A percentile compares a stretch with the other conserved stretches of the same genome.
Evolutionary conservation across 2,888 invertebrate species (phyloP).

Genomic region (Apomyelois bistriatella): DNA sequence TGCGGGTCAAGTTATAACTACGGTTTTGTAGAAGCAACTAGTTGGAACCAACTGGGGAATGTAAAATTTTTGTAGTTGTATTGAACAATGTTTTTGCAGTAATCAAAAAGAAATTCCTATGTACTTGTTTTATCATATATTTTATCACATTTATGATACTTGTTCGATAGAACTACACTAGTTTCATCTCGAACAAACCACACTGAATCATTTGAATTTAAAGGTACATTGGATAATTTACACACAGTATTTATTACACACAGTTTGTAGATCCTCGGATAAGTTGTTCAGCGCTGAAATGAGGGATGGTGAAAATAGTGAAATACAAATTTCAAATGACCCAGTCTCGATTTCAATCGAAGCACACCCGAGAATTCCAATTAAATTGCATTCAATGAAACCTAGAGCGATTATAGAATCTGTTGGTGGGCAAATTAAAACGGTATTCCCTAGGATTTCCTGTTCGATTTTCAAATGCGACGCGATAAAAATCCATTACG

Average conservation of each 20-base stretch:
- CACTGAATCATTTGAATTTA: too few relatives aligned
- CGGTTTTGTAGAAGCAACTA: conserved; percentile 16
- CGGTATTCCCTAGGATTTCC: conserved; percentile 62
- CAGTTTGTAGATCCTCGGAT: background rate
- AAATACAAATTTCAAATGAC: conserved; percentile 31
- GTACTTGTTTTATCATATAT: too few relatives aligned
- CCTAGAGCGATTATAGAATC: conserved; percentile 71
- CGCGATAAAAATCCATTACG: conserved; percentile 73
- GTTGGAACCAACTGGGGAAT: conserved; percentile 15
- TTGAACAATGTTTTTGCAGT: too few relatives aligned
- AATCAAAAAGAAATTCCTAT: too few relatives aligned
- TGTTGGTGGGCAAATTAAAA: conserved; percentile 72
- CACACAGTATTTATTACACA: background rate
- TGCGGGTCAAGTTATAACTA: conserved; percentile 26
- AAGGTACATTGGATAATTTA: too few relatives aligned
- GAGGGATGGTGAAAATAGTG: conserved; percentile 3
- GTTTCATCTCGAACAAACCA: too few relatives aligned
- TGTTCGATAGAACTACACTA: too few relatives aligned
- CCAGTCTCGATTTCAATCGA: conserved; percentile 53
- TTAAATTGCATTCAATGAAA: conserved; percentile 74
- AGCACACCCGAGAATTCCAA: conserved; percentile 57
- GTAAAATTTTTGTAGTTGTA: background rate
- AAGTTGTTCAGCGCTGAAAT: background rate
- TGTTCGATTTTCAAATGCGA: conserved; percentile 67
- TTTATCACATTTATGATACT: too few relatives aligned